phyloP scores from a whole-genome alignment of 2,113 vertebrate species.

The Ceyx margarethae region DNA sequence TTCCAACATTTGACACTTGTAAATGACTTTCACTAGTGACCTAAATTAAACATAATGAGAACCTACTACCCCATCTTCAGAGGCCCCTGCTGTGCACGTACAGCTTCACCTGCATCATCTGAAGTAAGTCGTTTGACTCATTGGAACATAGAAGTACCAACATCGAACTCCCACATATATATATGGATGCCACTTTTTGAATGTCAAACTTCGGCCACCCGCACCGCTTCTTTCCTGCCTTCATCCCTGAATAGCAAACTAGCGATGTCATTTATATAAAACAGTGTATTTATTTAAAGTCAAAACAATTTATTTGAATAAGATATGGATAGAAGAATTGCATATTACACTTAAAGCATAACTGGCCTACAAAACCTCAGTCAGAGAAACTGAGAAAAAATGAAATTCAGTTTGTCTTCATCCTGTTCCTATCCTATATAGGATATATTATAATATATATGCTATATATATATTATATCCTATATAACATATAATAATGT shows the following conservation, averaged over 20 bases:
- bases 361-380: not conserved
- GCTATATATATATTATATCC: too few relatives aligned
- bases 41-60: not conserved
- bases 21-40: conserved; percentile 12
- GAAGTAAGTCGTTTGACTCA: not conserved
- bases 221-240: not conserved
- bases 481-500: not conserved
- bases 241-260: not conserved
- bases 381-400: not conserved
- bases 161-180: not conserved
- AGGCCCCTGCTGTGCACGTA: not conserved
- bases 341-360: not conserved
- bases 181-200: not conserved
- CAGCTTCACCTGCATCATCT: not conserved
- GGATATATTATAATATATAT: too few relatives aligned
- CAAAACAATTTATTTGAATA: not conserved
- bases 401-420: not conserved
- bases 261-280: not conserved
- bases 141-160: not conserved
- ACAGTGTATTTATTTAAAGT: not conserved
- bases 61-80: not conserved
- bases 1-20: not conserved
- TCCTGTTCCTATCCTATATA: not conserved
- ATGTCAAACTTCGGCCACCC: not conserved
- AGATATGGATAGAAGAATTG: not conserved